Percentiles rank a stretch among this genome's conserved stretches.
Conservation (phyloP, 1,140 invertebrate genomes). For the Heliconius melpomene region DNA sequence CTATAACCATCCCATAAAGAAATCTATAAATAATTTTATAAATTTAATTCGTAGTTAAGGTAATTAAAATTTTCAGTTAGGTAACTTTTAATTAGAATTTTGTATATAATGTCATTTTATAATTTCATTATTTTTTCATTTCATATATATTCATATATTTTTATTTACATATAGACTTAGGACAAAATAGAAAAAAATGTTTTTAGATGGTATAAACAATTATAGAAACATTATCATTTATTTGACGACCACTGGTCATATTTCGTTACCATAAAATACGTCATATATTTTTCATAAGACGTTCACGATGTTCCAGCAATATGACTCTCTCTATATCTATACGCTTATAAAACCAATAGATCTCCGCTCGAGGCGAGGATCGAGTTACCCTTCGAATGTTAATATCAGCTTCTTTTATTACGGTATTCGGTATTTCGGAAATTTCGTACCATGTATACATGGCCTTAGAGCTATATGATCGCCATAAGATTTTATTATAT, state of each 20-base stretch:
- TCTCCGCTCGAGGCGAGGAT: conserved; percentile 57
- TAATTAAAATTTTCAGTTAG: no score
- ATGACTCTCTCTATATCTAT: conserved; percentile 18
- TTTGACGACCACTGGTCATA: background rate
- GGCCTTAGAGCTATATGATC: conserved; percentile 9
- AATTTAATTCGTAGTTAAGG: no score
- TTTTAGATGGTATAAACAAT: no score
- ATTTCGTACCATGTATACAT: conserved; percentile 19
- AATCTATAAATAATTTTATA: no score
- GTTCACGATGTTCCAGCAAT: conserved; percentile 16
- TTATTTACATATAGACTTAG: no score
- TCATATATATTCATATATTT: no score
- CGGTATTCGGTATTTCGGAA: conserved; percentile 36
- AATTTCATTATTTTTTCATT: no score
- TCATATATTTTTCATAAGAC: conserved; percentile 12
- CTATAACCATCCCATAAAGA: no score
- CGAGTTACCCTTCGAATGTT: conserved; percentile 56
- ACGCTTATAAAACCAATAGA: conserved; percentile 48
- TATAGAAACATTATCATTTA: background rate
- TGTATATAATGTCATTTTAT: no score
- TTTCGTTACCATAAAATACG: conserved; percentile 7
- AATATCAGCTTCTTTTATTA: conserved; percentile 68
- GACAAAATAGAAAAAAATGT: no score
- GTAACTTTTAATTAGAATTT: no score
- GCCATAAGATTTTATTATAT: background rate